Percentiles rank a stretch among this genome's conserved stretches.
These are phyloP conservation scores for western clawed frog (Xenopus tropicalis) DNA, from an alignment of 2,113 vertebrate species.

Conservation along the genomic window DNA sequence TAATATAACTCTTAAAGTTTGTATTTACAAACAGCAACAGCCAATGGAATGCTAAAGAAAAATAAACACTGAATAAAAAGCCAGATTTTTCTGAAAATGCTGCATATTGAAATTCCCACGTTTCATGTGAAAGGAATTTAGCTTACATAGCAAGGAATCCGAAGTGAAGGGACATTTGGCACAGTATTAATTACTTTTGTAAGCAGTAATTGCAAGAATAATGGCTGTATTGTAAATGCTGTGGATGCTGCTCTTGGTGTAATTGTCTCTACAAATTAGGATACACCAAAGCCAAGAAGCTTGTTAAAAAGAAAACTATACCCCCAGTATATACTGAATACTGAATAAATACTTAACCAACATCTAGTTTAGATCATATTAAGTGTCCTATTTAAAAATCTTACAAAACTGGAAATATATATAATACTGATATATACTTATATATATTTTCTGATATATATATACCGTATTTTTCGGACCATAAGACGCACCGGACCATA, in stretches of 20 bases:
- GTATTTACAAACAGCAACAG: constrained; percentile 31
- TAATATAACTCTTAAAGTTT: constrained; percentile 17
- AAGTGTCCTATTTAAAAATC: too few relatives aligned
- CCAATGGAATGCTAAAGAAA: constrained; percentile 10
- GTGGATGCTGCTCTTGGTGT: constrained; percentile 8
- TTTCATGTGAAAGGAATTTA: constrained; percentile 44
- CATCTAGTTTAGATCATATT: too few relatives aligned
- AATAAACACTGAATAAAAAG: constrained; percentile 26
- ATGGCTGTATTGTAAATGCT: constrained; percentile 16
- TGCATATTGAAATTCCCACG: constrained; percentile 32
- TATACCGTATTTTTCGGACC: too few relatives aligned
- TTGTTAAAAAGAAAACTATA: background rate
- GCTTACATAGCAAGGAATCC: constrained; percentile 41
- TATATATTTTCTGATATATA: too few relatives aligned
- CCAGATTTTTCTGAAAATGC: constrained; percentile 22
- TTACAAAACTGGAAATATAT: too few relatives aligned
- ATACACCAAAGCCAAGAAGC: background rate
- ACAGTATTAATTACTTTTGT: constrained; percentile 45
- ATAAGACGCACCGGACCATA: too few relatives aligned
- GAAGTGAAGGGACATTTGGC: constrained; percentile 42
- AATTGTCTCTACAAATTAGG: constrained; percentile 16
- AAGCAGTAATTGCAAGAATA: constrained; percentile 36
- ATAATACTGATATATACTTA: too few relatives aligned
- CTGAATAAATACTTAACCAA: too few relatives aligned
- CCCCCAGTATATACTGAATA: too few relatives aligned